Conservation (phyloP, 1,140 invertebrate species). For the Dufourea novaeangliae region DNA sequence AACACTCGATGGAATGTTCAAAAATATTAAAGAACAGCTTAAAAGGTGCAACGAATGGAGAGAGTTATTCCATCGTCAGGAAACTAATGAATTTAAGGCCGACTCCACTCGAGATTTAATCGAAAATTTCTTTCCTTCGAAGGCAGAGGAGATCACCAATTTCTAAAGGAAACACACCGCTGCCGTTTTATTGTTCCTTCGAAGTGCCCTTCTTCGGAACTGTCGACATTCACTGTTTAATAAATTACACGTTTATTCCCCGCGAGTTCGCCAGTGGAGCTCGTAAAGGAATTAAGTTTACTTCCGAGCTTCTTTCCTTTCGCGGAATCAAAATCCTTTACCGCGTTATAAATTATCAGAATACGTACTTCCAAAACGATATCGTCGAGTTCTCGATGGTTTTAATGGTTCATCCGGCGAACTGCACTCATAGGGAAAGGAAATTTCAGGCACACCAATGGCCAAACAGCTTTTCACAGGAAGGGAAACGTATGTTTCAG, state of each 20-base stretch:
- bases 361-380: background rate
- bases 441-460: background rate
- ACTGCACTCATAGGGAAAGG: background rate
- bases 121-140: background rate
- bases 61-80: background rate
- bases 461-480: conserved; percentile 19
- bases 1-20: too few relatives aligned
- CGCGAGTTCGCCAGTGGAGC: background rate
- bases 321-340: background rate
- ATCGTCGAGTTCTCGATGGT: background rate
- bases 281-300: background rate
- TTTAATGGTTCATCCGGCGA: background rate
- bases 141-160: background rate
- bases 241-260: background rate
- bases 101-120: too few relatives aligned
- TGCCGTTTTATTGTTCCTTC: background rate
- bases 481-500: conserved; percentile 83
- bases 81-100: background rate
- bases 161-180: background rate
- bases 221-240: background rate
- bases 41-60: too few relatives aligned
- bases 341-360: background rate
- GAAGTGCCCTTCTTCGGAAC: background rate
- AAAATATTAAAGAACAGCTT: too few relatives aligned
- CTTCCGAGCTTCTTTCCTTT: too few relatives aligned